These are phyloP conservation scores for Oceanites oceanicus DNA, from an alignment of 2,113 vertebrate species.

Conservation along the genomic window DNA sequence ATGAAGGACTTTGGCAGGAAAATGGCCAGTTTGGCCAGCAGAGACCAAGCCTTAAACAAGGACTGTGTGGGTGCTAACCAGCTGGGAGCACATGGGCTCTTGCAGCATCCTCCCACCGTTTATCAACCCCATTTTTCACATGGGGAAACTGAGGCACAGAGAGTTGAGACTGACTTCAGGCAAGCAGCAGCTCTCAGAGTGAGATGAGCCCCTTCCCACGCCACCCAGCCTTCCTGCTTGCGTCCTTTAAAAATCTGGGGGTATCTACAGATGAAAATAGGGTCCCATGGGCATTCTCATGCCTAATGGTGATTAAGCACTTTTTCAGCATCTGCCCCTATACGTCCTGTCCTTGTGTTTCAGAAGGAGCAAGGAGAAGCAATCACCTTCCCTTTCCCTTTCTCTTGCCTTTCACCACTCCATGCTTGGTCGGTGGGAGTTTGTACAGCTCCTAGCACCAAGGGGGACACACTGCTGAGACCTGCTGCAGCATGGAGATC, in stretches of 20 bases:
- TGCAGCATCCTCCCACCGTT: not conserved
- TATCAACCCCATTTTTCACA: not conserved
- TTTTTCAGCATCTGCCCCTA: not conserved
- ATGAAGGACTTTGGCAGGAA: not conserved
- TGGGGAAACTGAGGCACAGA: not conserved
- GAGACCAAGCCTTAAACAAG: not conserved
- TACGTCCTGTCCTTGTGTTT: not conserved
- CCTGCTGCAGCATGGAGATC: not conserved
- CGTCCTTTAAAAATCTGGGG: not conserved
- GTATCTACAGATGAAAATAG: not conserved
- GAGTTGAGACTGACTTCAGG: not conserved
- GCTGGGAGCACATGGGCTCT: rapidly evolving
- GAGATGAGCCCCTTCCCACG: not conserved
- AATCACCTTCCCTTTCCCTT: not conserved
- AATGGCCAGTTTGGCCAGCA: not conserved
- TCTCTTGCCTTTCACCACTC: not conserved
- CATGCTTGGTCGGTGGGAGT: rapidly evolving
- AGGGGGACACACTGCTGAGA: not conserved
- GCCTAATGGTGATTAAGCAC: not conserved
- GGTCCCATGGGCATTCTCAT: not conserved
- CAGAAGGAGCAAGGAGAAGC: not conserved
- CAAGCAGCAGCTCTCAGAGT: not conserved
- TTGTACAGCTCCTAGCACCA: not conserved
- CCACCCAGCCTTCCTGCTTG: not conserved
- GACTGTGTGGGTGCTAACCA: not conserved